Base-by-base conservation (phyloP, 2,797 vertebrate genomes). In the Gila robusta region DNA sequence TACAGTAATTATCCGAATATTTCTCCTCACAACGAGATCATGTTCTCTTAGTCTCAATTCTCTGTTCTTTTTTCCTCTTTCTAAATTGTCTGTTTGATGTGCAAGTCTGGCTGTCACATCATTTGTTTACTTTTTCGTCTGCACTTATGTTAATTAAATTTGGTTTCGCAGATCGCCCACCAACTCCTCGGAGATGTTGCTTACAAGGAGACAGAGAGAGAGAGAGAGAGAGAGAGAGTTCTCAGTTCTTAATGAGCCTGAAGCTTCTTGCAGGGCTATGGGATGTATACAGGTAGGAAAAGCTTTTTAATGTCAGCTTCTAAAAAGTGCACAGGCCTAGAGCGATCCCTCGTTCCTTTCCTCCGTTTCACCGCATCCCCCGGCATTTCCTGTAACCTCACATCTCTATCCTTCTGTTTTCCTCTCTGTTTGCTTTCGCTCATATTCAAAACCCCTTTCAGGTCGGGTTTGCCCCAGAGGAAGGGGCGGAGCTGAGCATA, bases 101-200 rank as follows among this genome's bases (percentile, higher is more conserved):
- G 89, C 83, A 88, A 79, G 81, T 69, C 86, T 74, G 67, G 66
- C 10, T 87, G 86, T 76, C 32, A 81, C 84, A 70, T 92, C 87
- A 90, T 90, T 90, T 93, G 88, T 90, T 92, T 90, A 92, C 91
- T 92, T 92, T 92, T 86, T 91, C 89, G 84, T 81, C 80, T 86
- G 88, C 83, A 89, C 90, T 93, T 88, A 79, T 83, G 90, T 91
- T 93, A 94, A 95, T 94, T 93, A 85, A 85, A 87, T 93, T 91
- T 87, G 74, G 70, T 81, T 86, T 54, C 59, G 67, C 54, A 81
- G 49, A 88, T 85, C 90, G 88, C 74, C 47, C 77, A 89, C 76
- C 59, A 82, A 89, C 87, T 90, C 77, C 73, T 87, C 67, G 0
- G 71, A 85, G 81, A 80, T 73, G 28, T 72, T 37, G 52, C 26